A percentile compares a stretch with the other conserved stretches of the same genome.
These are phyloP conservation scores for Crypturellus tataupa DNA, from an alignment of 2,797 vertebrate genomes.

Conservation along the genomic window DNA sequence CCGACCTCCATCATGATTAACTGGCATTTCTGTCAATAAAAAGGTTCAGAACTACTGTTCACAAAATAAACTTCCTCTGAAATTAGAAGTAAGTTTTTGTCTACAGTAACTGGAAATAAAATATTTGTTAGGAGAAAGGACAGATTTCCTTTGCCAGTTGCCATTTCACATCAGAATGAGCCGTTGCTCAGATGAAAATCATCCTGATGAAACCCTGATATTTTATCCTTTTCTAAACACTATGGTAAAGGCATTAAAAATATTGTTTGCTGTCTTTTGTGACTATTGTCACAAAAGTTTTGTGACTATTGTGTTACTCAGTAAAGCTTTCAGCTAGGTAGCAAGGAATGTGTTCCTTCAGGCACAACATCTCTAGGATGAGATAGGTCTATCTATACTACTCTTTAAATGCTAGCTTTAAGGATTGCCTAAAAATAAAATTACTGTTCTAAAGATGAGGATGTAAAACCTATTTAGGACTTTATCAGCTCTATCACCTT, in stretches of 20 bases:
- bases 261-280: neutral
- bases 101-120: neutral
- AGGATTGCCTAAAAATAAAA: neutral
- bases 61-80: neutral
- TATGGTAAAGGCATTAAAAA: rapidly evolving
- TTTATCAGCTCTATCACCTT: neutral
- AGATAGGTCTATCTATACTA: neutral
- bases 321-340: neutral
- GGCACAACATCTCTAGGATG: neutral
- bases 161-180: neutral
- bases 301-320: neutral
- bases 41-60: neutral
- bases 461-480: neutral
- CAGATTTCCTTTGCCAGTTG: neutral
- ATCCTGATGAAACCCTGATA: neutral
- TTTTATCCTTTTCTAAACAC: neutral
- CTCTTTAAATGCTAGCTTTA: neutral
- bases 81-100: neutral
- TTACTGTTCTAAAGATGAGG: neutral
- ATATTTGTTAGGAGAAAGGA: neutral
- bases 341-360: neutral
- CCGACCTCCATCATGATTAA: neutral
- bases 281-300: no score
- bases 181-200: no score
- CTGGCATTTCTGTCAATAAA: neutral